Conservation (phyloP, 2,888 invertebrate species). For the Phymatocera aterrima region DNA sequence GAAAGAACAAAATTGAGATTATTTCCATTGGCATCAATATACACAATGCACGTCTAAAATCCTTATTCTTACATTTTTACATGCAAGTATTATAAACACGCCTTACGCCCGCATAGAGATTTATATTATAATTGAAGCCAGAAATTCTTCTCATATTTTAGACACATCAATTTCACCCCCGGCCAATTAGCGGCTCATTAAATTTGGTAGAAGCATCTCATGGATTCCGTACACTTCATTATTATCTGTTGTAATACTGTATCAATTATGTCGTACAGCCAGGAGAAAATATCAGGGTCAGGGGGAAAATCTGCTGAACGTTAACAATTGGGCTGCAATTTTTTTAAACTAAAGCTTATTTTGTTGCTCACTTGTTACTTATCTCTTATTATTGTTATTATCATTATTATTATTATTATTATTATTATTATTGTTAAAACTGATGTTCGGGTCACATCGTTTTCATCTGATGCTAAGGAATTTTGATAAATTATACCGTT, state of each 20-base stretch:
- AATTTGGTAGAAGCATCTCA: background rate
- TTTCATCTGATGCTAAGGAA: no score
- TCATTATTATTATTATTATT: no score
- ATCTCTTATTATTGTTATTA: no score
- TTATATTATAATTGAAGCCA: background rate
- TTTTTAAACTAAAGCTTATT: no score
- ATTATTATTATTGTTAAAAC: no score
- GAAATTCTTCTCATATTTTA: background rate
- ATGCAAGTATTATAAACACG: background rate
- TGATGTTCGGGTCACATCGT: no score
- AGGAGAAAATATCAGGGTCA: no score
- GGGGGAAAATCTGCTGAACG: no score
- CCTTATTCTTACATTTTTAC: background rate
- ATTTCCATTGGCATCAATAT: background rate
- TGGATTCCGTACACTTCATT: background rate
- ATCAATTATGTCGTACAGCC: no score
- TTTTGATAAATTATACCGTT: no score
- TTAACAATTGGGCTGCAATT: no score
- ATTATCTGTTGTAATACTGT: background rate
- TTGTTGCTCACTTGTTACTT: no score
- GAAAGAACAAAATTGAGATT: background rate
- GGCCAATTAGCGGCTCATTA: slow-evolving; percentile 2
- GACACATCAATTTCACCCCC: background rate
- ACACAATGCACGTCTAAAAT: background rate
- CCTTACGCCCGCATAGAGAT: background rate